Evolutionary conservation across 35 echinoderm and acorn worm genomes (phyloP), one percentile per base, ranked within the genome.

Genomic region (Nesometra sesokonis): DNA sequence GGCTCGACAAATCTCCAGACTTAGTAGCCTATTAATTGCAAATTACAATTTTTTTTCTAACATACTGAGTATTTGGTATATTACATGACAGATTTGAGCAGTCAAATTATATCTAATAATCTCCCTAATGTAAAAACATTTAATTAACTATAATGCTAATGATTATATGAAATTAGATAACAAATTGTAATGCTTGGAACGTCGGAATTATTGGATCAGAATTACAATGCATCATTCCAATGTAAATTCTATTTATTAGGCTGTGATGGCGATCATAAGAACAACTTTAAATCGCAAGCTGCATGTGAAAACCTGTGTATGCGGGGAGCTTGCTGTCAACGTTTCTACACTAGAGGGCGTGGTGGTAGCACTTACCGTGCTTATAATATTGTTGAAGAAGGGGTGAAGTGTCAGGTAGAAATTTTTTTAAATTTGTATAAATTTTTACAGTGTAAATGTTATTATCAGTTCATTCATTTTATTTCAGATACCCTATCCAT

Each of bases 241-340:
- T n/a, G n/a, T n/a, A n/a, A n/a, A n/a, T 30, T 84, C 40, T 84
- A 39, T 85, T 30, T 57, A 21, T 0, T 47, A 99, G 96, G 96
- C 31, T 99, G 96, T 80, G 88, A 88, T 57, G 96, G 90, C 0
- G 91, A 99, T 86, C 52, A 67, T 27, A 80, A 77, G 11, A 99
- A 99, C 78, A 99, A 94, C 83, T 99, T 94, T 88, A 33, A 43
- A 29, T 91, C 96, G 0, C 32, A 87, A 31, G 84, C 86, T 78
- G 88, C 84, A 32, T 99, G 96, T 80, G 87, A 99, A 67, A 90
- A 99, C 29, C 89, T 89, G 30, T 99, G 96, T 82, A 47, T 99
- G 77, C 85, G 90, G 2, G 96, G 96, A 31, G 93, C 96, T 21
- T 99, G 96, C 82, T 99, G 96, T 77, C 84, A 93, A 79, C 80